Evolutionary conservation across 2,113 vertebrate genomes (phyloP).

Genomic region (Gallinago media): DNA sequence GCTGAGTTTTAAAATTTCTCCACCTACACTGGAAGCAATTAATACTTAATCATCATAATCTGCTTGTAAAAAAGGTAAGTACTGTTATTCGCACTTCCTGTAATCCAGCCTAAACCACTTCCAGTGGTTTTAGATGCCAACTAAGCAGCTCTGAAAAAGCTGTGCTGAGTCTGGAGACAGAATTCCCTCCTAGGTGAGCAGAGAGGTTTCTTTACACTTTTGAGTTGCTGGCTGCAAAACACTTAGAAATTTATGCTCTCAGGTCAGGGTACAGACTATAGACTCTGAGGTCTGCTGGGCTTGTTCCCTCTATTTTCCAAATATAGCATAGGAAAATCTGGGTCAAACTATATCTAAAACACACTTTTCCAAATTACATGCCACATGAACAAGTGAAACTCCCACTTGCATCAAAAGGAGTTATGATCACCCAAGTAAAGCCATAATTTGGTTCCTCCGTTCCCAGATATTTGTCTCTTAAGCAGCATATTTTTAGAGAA

Average conservation of each 20-base stretch:
- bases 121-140: not conserved
- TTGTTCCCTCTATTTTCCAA: not conserved
- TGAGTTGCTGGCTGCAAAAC: not conserved
- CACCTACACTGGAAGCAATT: not conserved
- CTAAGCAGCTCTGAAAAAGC: not conserved
- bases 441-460: not conserved
- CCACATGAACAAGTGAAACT: not conserved
- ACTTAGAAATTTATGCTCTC: not conserved
- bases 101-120: not conserved
- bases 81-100: not conserved
- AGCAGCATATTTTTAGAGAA: constrained; percentile 28
- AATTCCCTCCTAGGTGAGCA: not conserved
- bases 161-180: not conserved
- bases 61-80: constrained; percentile 3
- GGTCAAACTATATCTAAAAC: not conserved
- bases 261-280: not conserved
- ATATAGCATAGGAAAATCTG: not conserved
- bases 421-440: not conserved
- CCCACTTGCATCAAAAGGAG: not conserved
- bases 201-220: not conserved
- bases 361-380: not conserved
- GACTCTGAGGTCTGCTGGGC: not conserved
- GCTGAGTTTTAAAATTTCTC: not conserved
- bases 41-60: not conserved
- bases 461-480: not conserved